phyloP scores from a whole-genome alignment of 2,113 vertebrate genomes.

The Neogale vison region DNA sequence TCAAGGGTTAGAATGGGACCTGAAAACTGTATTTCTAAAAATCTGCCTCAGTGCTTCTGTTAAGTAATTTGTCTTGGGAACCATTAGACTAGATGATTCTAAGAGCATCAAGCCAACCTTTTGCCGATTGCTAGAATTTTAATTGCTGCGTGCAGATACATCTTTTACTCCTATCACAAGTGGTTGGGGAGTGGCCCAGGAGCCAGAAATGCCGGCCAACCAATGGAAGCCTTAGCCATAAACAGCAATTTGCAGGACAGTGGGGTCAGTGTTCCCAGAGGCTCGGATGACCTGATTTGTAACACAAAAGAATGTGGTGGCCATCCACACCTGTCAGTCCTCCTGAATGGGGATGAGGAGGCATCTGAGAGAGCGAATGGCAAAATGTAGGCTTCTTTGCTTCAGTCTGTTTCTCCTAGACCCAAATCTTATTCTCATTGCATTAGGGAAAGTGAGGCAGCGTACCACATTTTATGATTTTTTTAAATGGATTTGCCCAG shows the following conservation, averaged over 20 bases:
- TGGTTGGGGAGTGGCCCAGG: neutral
- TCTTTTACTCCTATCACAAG: neutral
- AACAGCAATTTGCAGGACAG: neutral
- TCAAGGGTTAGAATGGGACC: neutral
- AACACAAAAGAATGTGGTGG: neutral
- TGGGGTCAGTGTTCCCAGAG: neutral
- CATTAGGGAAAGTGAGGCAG: slow-evolving; percentile 3
- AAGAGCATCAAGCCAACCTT: neutral
- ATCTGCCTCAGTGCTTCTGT: neutral
- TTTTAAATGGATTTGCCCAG: neutral
- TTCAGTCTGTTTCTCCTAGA: neutral
- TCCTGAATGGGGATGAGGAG: neutral
- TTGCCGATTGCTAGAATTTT: slow-evolving; percentile 17
- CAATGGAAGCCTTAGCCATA: neutral
- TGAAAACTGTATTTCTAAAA: neutral
- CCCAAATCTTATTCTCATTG: neutral
- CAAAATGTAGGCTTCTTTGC: neutral
- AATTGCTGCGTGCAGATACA: neutral
- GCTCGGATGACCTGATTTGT: slow-evolving; percentile 30
- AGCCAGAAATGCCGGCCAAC: neutral
- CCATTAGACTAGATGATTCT: neutral
- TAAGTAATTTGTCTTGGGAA: neutral
- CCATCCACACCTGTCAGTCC: neutral
- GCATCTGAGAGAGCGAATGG: neutral
- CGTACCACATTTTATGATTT: neutral